Conservation (phyloP, 2,888 invertebrate species). For the Spilosoma lubricipeda region DNA sequence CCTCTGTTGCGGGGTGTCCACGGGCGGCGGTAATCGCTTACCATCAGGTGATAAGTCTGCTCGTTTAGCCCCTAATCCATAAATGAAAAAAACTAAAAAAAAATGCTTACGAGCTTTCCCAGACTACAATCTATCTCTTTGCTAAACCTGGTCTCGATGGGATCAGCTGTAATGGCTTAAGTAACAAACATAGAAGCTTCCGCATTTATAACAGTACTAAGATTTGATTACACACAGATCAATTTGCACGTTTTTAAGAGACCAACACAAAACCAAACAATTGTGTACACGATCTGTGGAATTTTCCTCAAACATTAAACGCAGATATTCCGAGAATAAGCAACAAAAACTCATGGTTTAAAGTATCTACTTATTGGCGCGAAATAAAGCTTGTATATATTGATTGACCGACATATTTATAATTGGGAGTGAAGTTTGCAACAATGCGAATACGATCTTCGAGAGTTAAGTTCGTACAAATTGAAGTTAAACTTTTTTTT, state of each 20-base stretch:
- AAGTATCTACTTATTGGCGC: not conserved
- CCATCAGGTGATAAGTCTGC: no score
- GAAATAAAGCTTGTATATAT: conserved; percentile 18
- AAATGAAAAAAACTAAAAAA: no score
- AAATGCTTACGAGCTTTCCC: no score
- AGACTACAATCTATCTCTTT: no score
- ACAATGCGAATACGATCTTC: not conserved
- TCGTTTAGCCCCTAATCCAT: no score
- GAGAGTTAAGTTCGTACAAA: not conserved
- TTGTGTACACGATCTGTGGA: conserved; percentile 21
- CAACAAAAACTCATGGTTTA: conserved; percentile 38
- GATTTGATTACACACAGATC: conserved; percentile 4
- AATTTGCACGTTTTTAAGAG: conserved; percentile 20
- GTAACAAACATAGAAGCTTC: not conserved
- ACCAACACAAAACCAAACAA: conserved; percentile 31
- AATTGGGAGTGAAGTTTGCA: not conserved
- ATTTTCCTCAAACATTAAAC: conserved; percentile 40
- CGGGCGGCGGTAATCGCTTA: no score
- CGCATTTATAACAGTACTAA: not conserved
- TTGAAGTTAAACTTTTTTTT: not conserved
- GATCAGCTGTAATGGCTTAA: not conserved
- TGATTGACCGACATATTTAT: no score
- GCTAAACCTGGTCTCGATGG: no score
- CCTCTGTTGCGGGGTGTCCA: no score
- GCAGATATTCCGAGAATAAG: conserved; percentile 37